A percentile compares a stretch with the other conserved stretches of the same genome.
These are phyloP conservation scores for Anagyrus pseudococci DNA, from an alignment of 2,888 invertebrate species.

Conservation along the genomic window DNA sequence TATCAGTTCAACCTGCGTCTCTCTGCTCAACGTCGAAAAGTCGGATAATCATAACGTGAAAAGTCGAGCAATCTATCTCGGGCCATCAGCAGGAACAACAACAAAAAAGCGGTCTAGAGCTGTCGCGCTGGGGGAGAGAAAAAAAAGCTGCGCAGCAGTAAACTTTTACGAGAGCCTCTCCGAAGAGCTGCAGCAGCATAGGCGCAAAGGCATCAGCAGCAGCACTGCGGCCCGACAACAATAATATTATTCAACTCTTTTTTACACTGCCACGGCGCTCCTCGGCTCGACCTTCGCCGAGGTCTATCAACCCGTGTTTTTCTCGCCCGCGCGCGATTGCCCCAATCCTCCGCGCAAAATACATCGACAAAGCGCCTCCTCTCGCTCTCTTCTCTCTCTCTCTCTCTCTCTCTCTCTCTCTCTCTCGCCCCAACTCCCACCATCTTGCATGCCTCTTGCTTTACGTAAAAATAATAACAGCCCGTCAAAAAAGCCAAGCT, in stretches of 20 bases:
- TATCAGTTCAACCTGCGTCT: no score
- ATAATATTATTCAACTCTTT: constrained; percentile 27
- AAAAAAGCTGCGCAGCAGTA: constrained; percentile 11
- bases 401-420: not conserved
- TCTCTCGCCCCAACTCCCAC: not conserved
- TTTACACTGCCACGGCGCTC: not conserved
- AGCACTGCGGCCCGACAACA: not conserved
- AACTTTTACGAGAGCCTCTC: constrained; percentile 15
- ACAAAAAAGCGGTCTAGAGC: no score
- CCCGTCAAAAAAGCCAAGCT: no score
- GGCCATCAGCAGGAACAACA: no score
- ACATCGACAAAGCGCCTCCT: constrained; percentile 13
- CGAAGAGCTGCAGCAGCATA: not conserved
- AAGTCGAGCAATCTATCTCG: no score
- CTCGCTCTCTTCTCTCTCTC: constrained; percentile 20
- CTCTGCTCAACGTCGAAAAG: no score
- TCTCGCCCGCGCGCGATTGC: not conserved
- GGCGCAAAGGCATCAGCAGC: not conserved
- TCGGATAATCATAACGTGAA: no score
- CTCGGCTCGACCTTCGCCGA: constrained; percentile 19
- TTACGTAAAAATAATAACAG: no score
- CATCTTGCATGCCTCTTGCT: no score
- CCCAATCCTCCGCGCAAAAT: constrained; percentile 9
- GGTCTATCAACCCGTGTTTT: constrained; percentile 29
- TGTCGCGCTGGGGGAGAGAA: not conserved